Base-by-base conservation (phyloP, 2,888 invertebrate genomes). In the Caenorhabditis macrosperma region DNA sequence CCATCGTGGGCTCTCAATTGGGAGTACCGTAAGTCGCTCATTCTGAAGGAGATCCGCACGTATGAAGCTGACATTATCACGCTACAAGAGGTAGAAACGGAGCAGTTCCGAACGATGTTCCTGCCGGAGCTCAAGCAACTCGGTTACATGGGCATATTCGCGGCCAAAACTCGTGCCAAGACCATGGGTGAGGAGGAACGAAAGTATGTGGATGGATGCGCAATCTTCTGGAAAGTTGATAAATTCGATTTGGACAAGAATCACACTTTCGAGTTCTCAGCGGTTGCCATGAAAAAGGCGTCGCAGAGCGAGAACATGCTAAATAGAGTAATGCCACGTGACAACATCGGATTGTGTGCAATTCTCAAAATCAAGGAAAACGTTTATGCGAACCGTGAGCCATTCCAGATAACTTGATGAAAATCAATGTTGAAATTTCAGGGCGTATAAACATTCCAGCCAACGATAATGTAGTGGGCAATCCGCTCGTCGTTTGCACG, bases 151-250 rank as follows among this genome's bases (percentile, higher is more conserved):
- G 98, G 98, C 28, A 97, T 99, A 86, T 86, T 86, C 52, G 81
- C 96, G 38, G 97, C 98, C 0, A 99, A 99, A 92, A 97, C 97
- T 0, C 94, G 99, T 74, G 98, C 98, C 57, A 96, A 97, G 92
- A 98, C 97, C 74, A 99, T 99, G 98, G 94, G 94, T 1, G 97
- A 97, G 91, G 94, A 95, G 87, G 98, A 99, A 91, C 93, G 96
- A 90, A 97, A 97, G 92, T 96, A 95, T 92, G 99, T 99, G 67
- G 99, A 99, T 91, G 99, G 99, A 83, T 99, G 98, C 93, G 98
- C 98, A 86, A 98, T 99, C 91, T 98, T 99, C 93, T 99, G 94
- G 92, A 94, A 91, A 82, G 90, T 88, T 38, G 89, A 91, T 68
- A 92, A 92, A 92, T 99, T 98, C 92, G 94, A 94, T 52, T 93